Evolutionary conservation across 1,140 invertebrate species (phyloP).

Genomic region (Habropoda laboriosa): DNA sequence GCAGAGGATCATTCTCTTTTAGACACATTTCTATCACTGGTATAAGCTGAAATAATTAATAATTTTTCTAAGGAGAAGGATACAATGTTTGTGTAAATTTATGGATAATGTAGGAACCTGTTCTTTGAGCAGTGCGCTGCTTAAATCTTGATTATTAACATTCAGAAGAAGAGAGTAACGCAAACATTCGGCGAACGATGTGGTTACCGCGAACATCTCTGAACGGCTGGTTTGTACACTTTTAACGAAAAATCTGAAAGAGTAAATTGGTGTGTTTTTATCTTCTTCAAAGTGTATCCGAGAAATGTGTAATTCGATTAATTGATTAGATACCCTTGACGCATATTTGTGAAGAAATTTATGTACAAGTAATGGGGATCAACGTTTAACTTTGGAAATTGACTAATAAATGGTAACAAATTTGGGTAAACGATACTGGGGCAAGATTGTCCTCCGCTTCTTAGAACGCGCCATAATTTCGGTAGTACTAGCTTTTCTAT

Average conservation of each 20-base stretch:
- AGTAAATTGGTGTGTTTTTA: constrained; percentile 48
- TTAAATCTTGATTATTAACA: constrained; percentile 76
- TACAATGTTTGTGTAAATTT: too few species aligned
- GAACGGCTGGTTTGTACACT: constrained; percentile 82
- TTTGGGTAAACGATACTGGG: constrained; percentile 87
- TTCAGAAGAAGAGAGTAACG: constrained; percentile 83
- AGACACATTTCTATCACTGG: constrained; percentile 80
- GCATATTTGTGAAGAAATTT: constrained; percentile 87
- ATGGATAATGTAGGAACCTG: constrained; percentile 68
- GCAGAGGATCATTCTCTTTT: constrained; percentile 71
- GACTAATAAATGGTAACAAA: constrained; percentile 88
- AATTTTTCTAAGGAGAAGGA: too few species aligned
- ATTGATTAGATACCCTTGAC: constrained; percentile 82
- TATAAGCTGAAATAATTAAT: constrained; percentile 77
- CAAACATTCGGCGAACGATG: constrained; percentile 87
- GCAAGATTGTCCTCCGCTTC: constrained; percentile 87
- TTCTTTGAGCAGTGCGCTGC: constrained; percentile 72
- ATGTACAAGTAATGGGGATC: constrained; percentile 84
- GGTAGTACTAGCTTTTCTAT: constrained; percentile 87
- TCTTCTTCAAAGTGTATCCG: too few species aligned
- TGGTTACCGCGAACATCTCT: constrained; percentile 84
- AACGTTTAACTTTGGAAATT: constrained; percentile 84
- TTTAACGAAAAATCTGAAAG: constrained; percentile 82
- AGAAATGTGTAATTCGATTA: constrained; percentile 24
- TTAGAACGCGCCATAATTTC: constrained; percentile 86